phyloP scores from a whole-genome alignment of 1,140 invertebrate genomes.

The Forficula auricularia region DNA sequence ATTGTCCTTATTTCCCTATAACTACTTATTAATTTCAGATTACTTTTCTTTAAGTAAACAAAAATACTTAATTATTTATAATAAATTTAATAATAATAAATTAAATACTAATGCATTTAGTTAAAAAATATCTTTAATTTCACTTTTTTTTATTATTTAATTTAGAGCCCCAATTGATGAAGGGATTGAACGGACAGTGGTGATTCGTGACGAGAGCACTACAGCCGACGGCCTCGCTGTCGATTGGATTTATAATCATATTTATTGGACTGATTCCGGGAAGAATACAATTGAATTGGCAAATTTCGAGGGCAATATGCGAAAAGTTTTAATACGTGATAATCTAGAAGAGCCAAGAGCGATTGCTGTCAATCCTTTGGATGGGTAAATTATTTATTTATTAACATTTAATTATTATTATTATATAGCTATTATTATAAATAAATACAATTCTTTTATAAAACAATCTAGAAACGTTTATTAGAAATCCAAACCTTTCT shows the following conservation, averaged over 20 bases:
- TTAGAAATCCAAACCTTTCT: too few relatives aligned
- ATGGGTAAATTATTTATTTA: slow-evolving; percentile 43
- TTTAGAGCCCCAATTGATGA: slow-evolving; percentile 74
- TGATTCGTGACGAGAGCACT: slow-evolving; percentile 64
- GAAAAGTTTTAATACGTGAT: slow-evolving; percentile 67
- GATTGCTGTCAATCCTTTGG: slow-evolving; percentile 86
- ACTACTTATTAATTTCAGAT: too few relatives aligned
- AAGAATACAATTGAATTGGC: slow-evolving; percentile 79
- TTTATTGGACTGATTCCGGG: slow-evolving; percentile 92
- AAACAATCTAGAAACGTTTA: too few relatives aligned
- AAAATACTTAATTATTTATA: slow-evolving; percentile 1
- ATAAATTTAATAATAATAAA: slow-evolving; percentile 7
- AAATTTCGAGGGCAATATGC: slow-evolving; percentile 74
- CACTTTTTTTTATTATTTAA: slow-evolving; percentile 9
- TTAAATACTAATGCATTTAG: neutral
- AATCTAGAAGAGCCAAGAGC: slow-evolving; percentile 82
- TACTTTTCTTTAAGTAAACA: too few relatives aligned
- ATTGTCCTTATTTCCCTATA: too few relatives aligned
- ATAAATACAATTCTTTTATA: too few relatives aligned
- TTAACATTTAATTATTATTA: slow-evolving; percentile 4
- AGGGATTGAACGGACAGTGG: slow-evolving; percentile 61
- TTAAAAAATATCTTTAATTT: neutral
- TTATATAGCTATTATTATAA: too few relatives aligned
- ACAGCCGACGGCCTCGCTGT: slow-evolving; percentile 86
- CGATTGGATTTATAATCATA: slow-evolving; percentile 91